Percentiles rank a stretch among this genome's conserved stretches.
Evolutionary conservation across 1,140 invertebrate genomes (phyloP).

Genomic region (Eulimnadia texana): DNA sequence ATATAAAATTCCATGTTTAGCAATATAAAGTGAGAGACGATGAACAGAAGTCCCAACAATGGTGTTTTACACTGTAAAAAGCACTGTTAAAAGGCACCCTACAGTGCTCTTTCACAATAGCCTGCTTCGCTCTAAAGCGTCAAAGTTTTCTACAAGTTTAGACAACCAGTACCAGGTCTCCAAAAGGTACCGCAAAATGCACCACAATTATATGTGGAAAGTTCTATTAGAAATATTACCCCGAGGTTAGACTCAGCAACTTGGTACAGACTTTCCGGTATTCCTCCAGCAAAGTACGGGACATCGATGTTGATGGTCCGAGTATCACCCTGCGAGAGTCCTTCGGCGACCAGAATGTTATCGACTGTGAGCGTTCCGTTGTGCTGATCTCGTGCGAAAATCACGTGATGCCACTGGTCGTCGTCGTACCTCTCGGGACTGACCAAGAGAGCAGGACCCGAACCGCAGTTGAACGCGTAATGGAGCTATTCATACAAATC

Average conservation of each 20-base stretch:
- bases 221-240: conserved; percentile 22
- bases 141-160: too few relatives aligned
- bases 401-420: conserved; percentile 68
- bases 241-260: conserved; percentile 25
- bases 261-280: conserved; percentile 27
- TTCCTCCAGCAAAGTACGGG: conserved; percentile 68
- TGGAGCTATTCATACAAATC: conserved; percentile 34
- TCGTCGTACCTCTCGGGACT: conserved; percentile 51
- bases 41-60: too few relatives aligned
- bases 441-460: conserved; percentile 42
- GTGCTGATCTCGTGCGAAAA: conserved; percentile 39
- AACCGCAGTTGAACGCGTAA: conserved; percentile 58
- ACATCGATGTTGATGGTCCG: conserved; percentile 42
- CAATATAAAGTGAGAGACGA: too few relatives aligned
- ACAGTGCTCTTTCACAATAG: too few relatives aligned
- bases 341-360: conserved; percentile 36
- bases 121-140: too few relatives aligned
- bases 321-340: conserved; percentile 36
- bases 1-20: too few relatives aligned
- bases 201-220: not conserved
- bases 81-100: not conserved
- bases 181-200: too few relatives aligned
- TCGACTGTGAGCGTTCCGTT: conserved; percentile 53
- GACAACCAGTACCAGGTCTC: too few relatives aligned
- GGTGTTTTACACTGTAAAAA: too few relatives aligned